Evolutionary conservation across 2,797 vertebrate species (phyloP), one percentile per base, ranked within the genome.

Genomic region (Meda fulgida): DNA sequence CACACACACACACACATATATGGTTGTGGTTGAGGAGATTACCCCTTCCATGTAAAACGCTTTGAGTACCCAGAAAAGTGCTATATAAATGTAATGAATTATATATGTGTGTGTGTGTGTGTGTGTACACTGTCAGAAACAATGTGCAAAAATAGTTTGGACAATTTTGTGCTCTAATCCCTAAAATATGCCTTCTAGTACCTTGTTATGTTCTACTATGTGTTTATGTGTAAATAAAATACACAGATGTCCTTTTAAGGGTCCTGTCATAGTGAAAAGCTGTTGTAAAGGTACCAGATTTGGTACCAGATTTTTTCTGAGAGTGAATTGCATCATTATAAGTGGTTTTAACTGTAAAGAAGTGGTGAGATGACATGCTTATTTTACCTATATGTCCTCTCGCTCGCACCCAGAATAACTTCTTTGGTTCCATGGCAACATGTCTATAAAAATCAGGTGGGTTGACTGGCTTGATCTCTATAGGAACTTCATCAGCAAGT

Each of bases 391-490:
- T 98, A 82, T 96, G 84, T 85, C 97, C 98, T 87, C 93, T 94
- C 0, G 97, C 96, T 89, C 97, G 95, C 81, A 98, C 97, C 98
- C 98, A 99, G 92, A 97, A 97, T 85, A 98, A 92, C 87, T 95
- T 95, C 89, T 94, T 97, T 0, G 97, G 95, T 77, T 98, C 96
- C 86, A 92, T 89, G 0, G 89, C 85, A 83, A 90, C 36, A 4
- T 8, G 78, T 79, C 90, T 88, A 83, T 89, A 92, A 29, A 93
- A 73, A 34, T 93, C 92, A 0, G 93, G 90, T 0, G 96, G 96
- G 89, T 96, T 97, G 71, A 99, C 91, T 0, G 96, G 95, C 89
- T 97, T 98, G 83, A 99, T 96, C 69, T 99, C 97, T 72, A 99
- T 96, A 0, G 98, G 97, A 40, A 99, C 93, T 4, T 99, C 97